phyloP scores from a whole-genome alignment of 2,888 invertebrate genomes.

The Drosophila mulleri region DNA sequence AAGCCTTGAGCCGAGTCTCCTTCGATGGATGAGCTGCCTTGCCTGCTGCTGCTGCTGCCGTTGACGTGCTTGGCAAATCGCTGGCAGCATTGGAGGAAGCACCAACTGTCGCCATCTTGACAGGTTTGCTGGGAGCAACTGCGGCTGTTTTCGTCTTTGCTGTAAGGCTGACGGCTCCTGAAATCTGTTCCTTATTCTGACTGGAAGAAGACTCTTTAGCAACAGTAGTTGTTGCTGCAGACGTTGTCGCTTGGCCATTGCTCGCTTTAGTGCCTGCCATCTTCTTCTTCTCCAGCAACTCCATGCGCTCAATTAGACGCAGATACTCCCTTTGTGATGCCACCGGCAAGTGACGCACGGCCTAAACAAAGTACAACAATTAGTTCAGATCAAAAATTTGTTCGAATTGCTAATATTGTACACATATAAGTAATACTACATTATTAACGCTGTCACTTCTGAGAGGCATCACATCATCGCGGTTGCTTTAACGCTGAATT shows the following conservation, averaged over 20 bases:
- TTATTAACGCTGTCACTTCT: neutral
- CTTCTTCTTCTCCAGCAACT: slow-evolving; percentile 80
- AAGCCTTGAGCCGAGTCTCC: slow-evolving; percentile 71
- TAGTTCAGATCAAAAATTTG: neutral
- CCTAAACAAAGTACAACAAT: slow-evolving; percentile 59
- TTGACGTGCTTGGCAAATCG: slow-evolving; percentile 29
- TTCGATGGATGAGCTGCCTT: slow-evolving; percentile 46
- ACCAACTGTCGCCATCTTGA: neutral
- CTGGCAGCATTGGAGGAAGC: neutral
- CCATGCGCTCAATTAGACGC: slow-evolving; percentile 83
- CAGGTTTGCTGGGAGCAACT: neutral
- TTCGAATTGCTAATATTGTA: no score
- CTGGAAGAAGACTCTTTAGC: neutral
- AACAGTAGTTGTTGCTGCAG: neutral
- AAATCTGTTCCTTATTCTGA: neutral
- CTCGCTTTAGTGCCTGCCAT: neutral
- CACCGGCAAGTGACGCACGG: slow-evolving; percentile 84
- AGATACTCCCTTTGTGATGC: slow-evolving; percentile 84
- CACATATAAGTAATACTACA: neutral
- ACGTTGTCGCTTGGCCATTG: slow-evolving; percentile 1
- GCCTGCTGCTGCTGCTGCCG: slow-evolving; percentile 1
- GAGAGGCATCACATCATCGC: no score
- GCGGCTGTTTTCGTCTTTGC: neutral
- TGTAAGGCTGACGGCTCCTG: neutral
- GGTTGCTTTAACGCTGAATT: neutral